phyloP scores from a whole-genome alignment of 2,113 vertebrate genomes.

The Trochalopteron elliotii region DNA sequence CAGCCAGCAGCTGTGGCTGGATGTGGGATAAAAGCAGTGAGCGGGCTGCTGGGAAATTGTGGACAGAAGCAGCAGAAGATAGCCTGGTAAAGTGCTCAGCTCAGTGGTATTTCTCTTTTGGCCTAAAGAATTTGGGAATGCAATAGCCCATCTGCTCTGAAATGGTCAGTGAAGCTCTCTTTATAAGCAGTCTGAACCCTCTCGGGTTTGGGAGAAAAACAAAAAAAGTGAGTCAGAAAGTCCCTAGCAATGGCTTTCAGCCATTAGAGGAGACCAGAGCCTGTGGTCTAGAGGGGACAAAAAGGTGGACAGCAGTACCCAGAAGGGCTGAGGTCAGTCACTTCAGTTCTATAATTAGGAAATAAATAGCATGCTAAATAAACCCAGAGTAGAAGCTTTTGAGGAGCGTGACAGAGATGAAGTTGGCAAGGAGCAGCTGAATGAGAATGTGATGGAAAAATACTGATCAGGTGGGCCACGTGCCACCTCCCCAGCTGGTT shows the following conservation, averaged over 20 bases:
- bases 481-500: slow-evolving; percentile 33
- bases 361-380: slow-evolving; percentile 49
- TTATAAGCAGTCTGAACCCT: background rate
- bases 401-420: slow-evolving; percentile 22
- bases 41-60: background rate
- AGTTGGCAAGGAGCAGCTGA: slow-evolving; percentile 38
- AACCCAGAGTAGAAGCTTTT: slow-evolving; percentile 25
- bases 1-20: background rate
- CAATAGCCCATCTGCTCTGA: background rate
- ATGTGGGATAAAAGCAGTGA: background rate
- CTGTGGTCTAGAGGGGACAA: background rate
- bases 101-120: background rate
- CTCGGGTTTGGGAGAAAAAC: background rate
- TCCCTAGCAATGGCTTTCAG: background rate
- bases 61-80: background rate
- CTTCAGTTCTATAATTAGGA: slow-evolving; percentile 56
- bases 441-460: slow-evolving; percentile 57
- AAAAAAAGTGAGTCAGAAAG: background rate
- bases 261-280: background rate
- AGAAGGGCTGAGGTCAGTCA: slow-evolving; percentile 36
- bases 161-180: background rate
- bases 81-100: background rate
- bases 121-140: background rate
- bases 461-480: slow-evolving; percentile 63
- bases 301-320: background rate